Percentiles rank a stretch among this genome's conserved stretches.
Evolutionary conservation across 1,140 invertebrate species (phyloP).

Genomic region (Platorchestia sp.): DNA sequence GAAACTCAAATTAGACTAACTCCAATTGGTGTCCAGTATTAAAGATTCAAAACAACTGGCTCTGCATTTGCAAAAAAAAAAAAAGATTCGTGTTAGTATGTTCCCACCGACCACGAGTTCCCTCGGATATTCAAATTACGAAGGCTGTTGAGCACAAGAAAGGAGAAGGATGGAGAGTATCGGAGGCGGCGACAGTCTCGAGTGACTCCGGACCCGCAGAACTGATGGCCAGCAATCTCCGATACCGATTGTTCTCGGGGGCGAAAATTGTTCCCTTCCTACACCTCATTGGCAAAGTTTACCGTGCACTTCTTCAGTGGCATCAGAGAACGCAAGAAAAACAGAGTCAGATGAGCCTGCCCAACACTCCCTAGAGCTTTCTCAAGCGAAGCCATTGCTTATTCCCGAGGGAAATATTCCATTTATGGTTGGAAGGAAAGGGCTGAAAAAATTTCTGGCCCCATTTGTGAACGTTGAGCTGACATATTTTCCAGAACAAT

Average conservation of each 20-base stretch:
- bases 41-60: too few species aligned
- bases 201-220: not conserved
- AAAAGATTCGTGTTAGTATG: too few species aligned
- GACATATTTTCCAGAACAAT: not conserved
- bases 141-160: not conserved
- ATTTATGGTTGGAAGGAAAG: not conserved
- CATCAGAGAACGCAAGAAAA: constrained; percentile 53
- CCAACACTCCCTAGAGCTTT: not conserved
- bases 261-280: constrained; percentile 53
- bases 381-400: not conserved
- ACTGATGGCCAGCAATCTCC: constrained; percentile 50
- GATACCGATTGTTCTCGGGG: constrained; percentile 47
- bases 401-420: constrained; percentile 16
- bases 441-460: not conserved
- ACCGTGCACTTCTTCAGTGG: constrained; percentile 52
- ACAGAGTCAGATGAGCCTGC: constrained; percentile 48
- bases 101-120: not conserved
- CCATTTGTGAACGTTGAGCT: not conserved
- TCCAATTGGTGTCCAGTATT: too few species aligned
- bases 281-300: constrained; percentile 55
- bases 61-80: too few species aligned
- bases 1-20: too few species aligned
- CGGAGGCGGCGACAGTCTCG: not conserved
- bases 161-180: not conserved
- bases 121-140: not conserved